Evolutionary conservation across 2,113 vertebrate species (phyloP).

Genomic region (Tylochromis polylepis): DNA sequence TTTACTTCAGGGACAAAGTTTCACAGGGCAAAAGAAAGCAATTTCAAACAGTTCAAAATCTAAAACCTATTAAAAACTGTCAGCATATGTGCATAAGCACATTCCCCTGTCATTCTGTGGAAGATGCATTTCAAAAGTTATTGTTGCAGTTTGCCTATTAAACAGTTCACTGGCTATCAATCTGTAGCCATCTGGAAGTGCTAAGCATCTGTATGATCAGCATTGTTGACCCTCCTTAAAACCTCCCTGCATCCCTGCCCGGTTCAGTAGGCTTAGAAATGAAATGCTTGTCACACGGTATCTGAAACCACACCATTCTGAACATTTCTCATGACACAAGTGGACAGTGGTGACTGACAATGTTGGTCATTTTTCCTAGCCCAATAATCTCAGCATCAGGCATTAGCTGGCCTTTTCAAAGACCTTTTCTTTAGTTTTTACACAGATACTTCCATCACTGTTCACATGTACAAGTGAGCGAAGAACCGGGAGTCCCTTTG

Average conservation of each 20-base stretch:
- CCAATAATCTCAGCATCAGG: not conserved
- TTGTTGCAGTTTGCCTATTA: not conserved
- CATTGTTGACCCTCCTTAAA: not conserved
- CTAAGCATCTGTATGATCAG: not conserved
- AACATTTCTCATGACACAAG: accelerated
- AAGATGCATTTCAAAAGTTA: not conserved
- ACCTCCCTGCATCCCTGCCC: not conserved
- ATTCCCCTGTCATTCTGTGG: not conserved
- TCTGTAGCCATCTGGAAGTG: not conserved
- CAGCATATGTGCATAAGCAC: not conserved
- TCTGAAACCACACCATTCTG: not conserved
- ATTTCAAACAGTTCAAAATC: not conserved
- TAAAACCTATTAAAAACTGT: not conserved
- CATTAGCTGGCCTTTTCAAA: not conserved
- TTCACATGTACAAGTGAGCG: not conserved
- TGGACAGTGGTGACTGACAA: not conserved
- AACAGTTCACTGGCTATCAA: not conserved
- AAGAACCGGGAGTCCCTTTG: not conserved
- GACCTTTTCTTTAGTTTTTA: not conserved
- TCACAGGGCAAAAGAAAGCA: not conserved
- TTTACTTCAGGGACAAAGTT: not conserved
- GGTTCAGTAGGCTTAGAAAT: not conserved
- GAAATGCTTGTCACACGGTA: not conserved
- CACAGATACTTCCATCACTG: not conserved
- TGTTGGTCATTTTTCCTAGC: not conserved